Percentiles rank a stretch among this genome's conserved stretches.
Conservation (phyloP, 2,113 vertebrate species). For the Forbesichthys agassizii region DNA sequence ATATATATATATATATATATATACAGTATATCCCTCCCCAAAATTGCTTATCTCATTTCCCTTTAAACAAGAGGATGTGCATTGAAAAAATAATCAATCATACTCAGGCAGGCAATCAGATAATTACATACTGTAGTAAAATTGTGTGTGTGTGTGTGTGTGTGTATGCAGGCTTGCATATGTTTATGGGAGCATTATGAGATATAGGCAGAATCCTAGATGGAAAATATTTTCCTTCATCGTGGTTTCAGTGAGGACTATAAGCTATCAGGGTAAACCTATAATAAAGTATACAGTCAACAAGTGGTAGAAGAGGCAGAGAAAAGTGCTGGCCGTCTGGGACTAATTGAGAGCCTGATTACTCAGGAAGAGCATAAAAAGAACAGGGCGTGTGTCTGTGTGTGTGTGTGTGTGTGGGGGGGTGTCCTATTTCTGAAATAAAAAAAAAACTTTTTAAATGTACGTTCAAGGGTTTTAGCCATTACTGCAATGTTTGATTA, state of each 20-base stretch:
- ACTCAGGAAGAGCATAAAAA: not conserved
- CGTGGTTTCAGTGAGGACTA: not conserved
- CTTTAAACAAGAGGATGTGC: not conserved
- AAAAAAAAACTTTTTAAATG: no score
- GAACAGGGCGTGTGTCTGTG: no score
- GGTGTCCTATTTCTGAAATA: no score
- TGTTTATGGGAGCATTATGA: not conserved
- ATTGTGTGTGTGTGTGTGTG: not conserved
- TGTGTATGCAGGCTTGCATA: not conserved
- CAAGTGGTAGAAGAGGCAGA: not conserved
- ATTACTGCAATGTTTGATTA: no score
- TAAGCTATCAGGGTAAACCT: not conserved
- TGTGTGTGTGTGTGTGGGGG: no score
- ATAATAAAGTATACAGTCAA: not conserved
- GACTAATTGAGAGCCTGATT: constrained; percentile 1
- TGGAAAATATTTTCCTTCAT: no score
- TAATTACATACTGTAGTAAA: not conserved
- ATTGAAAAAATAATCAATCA: constrained; percentile 4
- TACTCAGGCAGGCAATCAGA: not conserved
- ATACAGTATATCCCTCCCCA: not conserved
- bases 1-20: no score
- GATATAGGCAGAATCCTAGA: not conserved
- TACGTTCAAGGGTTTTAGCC: no score
- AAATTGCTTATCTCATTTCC: not conserved
- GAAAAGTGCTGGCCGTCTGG: not conserved